Evolutionary conservation across 1,140 invertebrate genomes (phyloP).

Genomic region (Euura lappo): DNA sequence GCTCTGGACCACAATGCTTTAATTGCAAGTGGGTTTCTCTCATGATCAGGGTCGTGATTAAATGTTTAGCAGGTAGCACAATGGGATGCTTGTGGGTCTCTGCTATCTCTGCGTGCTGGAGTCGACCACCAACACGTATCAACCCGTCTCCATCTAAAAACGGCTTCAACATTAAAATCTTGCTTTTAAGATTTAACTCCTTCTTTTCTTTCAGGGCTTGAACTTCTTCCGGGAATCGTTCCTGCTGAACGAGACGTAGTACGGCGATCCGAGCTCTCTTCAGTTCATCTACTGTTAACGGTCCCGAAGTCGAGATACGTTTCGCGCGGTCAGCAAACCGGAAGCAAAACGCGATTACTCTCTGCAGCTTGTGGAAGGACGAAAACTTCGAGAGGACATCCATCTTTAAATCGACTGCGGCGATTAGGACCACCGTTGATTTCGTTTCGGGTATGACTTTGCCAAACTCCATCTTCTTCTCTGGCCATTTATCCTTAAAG

Average conservation of each 20-base stretch:
- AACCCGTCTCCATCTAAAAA: conserved; percentile 23
- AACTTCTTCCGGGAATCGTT: neutral
- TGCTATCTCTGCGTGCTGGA: conserved; percentile 17
- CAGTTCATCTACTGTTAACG: neutral
- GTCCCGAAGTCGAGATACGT: neutral
- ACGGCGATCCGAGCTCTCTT: neutral
- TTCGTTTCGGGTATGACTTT: too few relatives aligned
- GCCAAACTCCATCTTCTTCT: too few relatives aligned
- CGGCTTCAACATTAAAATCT: conserved; percentile 6
- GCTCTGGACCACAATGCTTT: conserved; percentile 44
- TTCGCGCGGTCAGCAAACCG: neutral
- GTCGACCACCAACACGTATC: conserved; percentile 29
- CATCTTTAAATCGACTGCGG: too few relatives aligned
- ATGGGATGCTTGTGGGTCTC: conserved; percentile 27
- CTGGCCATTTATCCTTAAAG: neutral
- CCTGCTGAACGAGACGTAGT: neutral
- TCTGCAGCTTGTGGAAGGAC: neutral
- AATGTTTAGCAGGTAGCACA: conserved; percentile 23
- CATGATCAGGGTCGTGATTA: conserved; percentile 34
- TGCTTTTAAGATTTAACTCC: neutral
- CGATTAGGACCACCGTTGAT: too few relatives aligned
- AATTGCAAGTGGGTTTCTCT: conserved; percentile 33
- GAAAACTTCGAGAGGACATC: neutral
- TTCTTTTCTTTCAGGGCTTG: neutral
- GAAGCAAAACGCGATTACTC: neutral